Conservation (phyloP, 2,797 vertebrate species). For the Neosilurus mollespiculum region DNA sequence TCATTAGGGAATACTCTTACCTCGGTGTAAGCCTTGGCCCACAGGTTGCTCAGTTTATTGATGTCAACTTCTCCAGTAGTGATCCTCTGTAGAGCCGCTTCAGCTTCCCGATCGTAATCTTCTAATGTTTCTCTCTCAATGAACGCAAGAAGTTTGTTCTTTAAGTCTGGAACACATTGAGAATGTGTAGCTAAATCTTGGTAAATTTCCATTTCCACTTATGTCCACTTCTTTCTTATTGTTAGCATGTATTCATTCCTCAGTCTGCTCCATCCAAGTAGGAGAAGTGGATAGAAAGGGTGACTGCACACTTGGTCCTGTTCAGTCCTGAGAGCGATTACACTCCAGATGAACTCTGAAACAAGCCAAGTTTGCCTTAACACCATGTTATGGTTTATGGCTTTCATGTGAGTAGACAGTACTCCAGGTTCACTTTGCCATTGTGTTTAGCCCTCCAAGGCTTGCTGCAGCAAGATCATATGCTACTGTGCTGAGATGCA, state of each 20-base stretch:
- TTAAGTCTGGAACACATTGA: slow-evolving; percentile 76
- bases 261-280: neutral
- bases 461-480: no score
- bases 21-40: slow-evolving; percentile 89
- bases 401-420: no score
- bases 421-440: no score
- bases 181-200: neutral
- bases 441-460: no score
- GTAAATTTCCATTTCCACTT: neutral
- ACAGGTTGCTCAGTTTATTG: slow-evolving; percentile 80
- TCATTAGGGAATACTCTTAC: slow-evolving; percentile 64
- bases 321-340: no score
- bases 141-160: slow-evolving; percentile 79
- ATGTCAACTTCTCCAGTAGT: slow-evolving; percentile 78
- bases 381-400: no score
- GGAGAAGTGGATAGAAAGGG: no score
- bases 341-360: no score
- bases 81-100: slow-evolving; percentile 83
- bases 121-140: slow-evolving; percentile 82
- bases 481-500: no score
- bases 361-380: no score
- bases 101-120: slow-evolving; percentile 85
- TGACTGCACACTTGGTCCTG: no score
- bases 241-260: neutral
- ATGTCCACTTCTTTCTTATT: no score